A percentile compares a stretch with the other conserved stretches of the same genome.
Evolutionary conservation across 2,797 vertebrate genomes (phyloP).

Genomic region (Galaxias olidus): DNA sequence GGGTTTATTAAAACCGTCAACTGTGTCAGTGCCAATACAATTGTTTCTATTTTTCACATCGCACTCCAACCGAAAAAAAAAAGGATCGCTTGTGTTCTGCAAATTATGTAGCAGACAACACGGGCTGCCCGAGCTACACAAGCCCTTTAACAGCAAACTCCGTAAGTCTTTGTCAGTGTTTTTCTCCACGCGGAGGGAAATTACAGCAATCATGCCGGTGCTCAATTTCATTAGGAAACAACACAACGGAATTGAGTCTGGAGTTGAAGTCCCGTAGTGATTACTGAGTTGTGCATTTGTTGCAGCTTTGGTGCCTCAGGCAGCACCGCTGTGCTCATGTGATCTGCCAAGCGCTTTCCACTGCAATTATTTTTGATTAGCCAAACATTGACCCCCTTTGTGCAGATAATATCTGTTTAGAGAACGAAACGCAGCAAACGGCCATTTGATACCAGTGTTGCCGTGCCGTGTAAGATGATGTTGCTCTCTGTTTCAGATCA

Average conservation of each 20-base stretch:
- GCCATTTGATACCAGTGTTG: slow-evolving; percentile 23
- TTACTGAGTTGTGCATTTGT: background rate
- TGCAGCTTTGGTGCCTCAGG: slow-evolving; percentile 5
- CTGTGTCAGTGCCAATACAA: no score
- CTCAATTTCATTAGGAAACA: slow-evolving; percentile 9
- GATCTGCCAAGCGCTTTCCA: slow-evolving; percentile 27
- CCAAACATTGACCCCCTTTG: slow-evolving; percentile 34
- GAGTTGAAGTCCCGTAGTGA: slow-evolving; percentile 13
- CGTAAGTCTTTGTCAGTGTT: background rate
- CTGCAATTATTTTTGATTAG: slow-evolving; percentile 28
- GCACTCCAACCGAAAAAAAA: no score
- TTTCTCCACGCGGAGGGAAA: slow-evolving; percentile 7
- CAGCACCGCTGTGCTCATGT: slow-evolving; percentile 2
- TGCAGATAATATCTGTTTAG: no score
- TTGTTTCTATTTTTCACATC: no score
- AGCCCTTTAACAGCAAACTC: no score
- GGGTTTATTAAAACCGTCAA: no score
- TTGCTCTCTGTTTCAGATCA: no score
- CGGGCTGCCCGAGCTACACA: background rate
- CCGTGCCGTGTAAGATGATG: background rate
- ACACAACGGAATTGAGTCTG: slow-evolving; percentile 11
- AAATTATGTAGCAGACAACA: background rate
- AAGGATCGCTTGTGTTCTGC: no score
- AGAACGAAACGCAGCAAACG: slow-evolving; percentile 21
- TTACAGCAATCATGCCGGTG: slow-evolving; percentile 17